A percentile compares a stretch with the other conserved stretches of the same genome.
Conservation (phyloP, 2,888 invertebrate genomes). For the Plagodis pulveraria region DNA sequence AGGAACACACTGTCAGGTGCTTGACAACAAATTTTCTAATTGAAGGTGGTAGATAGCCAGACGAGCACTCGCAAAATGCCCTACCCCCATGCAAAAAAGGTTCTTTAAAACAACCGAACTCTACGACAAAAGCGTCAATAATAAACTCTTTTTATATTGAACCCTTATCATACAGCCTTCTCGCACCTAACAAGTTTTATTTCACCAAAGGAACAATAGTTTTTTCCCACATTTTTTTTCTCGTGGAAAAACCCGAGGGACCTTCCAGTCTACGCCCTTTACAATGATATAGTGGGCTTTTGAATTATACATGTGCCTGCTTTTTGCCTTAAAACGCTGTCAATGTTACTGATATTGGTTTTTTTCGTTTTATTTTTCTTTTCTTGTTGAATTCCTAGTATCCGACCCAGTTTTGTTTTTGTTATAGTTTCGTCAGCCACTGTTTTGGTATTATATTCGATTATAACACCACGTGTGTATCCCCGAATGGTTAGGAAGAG, state of each 20-base stretch:
- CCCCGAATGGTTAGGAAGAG: too few relatives aligned
- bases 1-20: too few relatives aligned
- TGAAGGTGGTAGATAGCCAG: too few relatives aligned
- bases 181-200: slow-evolving; percentile 5
- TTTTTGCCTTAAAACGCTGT: slow-evolving; percentile 34
- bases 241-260: slow-evolving; percentile 27
- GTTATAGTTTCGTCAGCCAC: too few relatives aligned
- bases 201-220: slow-evolving; percentile 21
- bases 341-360: slow-evolving; percentile 16
- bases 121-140: too few relatives aligned
- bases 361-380: slow-evolving; percentile 12
- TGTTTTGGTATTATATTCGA: too few relatives aligned
- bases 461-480: too few relatives aligned
- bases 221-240: slow-evolving; percentile 23
- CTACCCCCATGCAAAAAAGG: too few relatives aligned
- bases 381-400: slow-evolving; percentile 6
- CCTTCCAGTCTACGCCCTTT: slow-evolving; percentile 29
- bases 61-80: too few relatives aligned
- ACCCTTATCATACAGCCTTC: slow-evolving; percentile 1
- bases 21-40: too few relatives aligned
- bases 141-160: slow-evolving; percentile 1
- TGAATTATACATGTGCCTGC: slow-evolving; percentile 54
- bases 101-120: too few relatives aligned
- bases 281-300: slow-evolving; percentile 49
- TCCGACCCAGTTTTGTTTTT: background rate